Conservation (phyloP, 2,797 vertebrate genomes). For the Protosalanx chinensis region DNA sequence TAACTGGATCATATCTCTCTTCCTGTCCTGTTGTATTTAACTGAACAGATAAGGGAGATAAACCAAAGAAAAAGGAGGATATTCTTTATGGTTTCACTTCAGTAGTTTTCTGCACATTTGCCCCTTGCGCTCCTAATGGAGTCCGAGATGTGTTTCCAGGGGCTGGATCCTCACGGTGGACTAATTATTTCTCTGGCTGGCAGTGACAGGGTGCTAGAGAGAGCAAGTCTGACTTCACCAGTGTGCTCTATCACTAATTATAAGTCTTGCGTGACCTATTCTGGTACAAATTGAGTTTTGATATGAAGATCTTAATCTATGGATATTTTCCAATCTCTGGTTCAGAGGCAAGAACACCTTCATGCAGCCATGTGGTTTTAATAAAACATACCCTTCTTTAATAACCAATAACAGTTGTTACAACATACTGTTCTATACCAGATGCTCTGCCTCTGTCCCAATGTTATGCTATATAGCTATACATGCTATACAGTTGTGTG, state of each 20-base stretch:
- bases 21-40: not conserved
- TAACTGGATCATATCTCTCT: not conserved
- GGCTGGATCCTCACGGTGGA: conserved; percentile 34
- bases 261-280: conserved; percentile 26
- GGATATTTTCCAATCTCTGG: not conserved
- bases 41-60: not conserved
- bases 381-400: too few relatives aligned
- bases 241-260: conserved; percentile 38
- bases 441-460: too few relatives aligned
- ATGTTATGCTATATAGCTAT: too few relatives aligned
- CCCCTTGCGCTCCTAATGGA: conserved; percentile 22
- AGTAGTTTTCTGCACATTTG: conserved; percentile 32
- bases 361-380: not conserved
- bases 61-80: not conserved
- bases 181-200: conserved; percentile 38
- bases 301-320: conserved; percentile 14
- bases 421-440: too few relatives aligned
- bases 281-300: conserved; percentile 20
- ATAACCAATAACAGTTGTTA: too few relatives aligned
- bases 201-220: conserved; percentile 6
- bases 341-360: not conserved
- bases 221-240: not conserved
- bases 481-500: too few relatives aligned
- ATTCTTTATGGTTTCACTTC: not conserved
- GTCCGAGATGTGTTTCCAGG: conserved; percentile 16